Conservation (phyloP, 2,113 vertebrate species). For the Oryzias javanicus region DNA sequence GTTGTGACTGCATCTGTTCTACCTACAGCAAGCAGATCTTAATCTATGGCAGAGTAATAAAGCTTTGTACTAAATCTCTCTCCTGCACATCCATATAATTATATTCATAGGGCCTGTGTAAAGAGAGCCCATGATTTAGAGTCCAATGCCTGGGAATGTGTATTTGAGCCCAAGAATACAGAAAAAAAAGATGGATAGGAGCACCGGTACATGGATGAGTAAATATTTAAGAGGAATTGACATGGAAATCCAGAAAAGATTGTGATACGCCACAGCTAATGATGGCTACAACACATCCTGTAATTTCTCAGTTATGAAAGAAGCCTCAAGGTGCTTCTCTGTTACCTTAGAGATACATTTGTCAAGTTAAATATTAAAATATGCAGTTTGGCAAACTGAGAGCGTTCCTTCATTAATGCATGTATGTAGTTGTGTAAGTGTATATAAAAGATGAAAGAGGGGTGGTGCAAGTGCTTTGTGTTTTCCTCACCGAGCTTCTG, state of each 20-base stretch:
- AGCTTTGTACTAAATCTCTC: conserved; percentile 67
- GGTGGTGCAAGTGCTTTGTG: not conserved
- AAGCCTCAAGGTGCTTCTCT: conserved; percentile 41
- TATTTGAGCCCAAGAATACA: conserved; percentile 16
- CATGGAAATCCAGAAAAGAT: conserved; percentile 4
- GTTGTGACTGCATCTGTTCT: conserved; percentile 56
- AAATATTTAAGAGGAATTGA: conserved; percentile 10
- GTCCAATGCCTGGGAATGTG: conserved; percentile 5
- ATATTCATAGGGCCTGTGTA: conserved; percentile 65
- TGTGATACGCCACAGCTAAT: conserved; percentile 8
- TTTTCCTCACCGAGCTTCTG: conserved; percentile 87
- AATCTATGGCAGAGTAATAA: conserved; percentile 70
- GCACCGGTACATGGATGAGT: conserved; percentile 7
- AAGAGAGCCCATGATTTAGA: conserved; percentile 60
- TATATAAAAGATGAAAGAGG: not conserved
- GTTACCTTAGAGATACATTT: conserved; percentile 21
- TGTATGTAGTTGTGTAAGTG: not conserved
- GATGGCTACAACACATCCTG: conserved; percentile 1
- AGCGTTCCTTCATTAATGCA: too few species aligned
- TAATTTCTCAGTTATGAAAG: not conserved
- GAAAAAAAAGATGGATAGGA: not conserved
- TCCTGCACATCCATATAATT: conserved; percentile 66
- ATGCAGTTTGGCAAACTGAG: not conserved
- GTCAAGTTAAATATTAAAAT: conserved; percentile 32
- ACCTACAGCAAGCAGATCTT: conserved; percentile 72